Base-by-base conservation (phyloP, 2,888 invertebrate species). In the Tipula lateralis region DNA sequence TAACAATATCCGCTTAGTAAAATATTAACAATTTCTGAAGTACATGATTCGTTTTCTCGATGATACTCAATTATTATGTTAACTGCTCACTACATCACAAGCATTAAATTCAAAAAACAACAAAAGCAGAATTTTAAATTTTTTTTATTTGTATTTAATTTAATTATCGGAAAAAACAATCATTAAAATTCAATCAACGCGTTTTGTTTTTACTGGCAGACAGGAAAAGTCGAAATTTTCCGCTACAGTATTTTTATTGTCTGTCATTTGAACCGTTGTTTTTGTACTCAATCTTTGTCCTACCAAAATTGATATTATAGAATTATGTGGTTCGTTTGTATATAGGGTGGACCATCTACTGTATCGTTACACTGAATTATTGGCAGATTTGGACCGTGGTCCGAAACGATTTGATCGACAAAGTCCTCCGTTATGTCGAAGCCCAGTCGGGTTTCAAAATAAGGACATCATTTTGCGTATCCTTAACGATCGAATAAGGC, bases 161-260 rank as follows among this genome's bases (percentile, higher is more conserved):
- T 66, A 66, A 66, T 66, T 66, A 66, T 9, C 66, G 66, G 12
- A 24, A 24, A 39, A 24, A 66, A 24, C 19, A 66, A 66, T 66
- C 66, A 66, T 66, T 66, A 66, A 66, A 24, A 66, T 66, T 66
- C 66, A 66, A 66, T 66, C 66, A 66, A 66, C 66, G 66, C 66
- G 19, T 24, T 66, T 66, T 66, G 24, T 66, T 66, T 66, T 66
- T 66, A 66, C 12, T 66, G 24, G 9, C 66, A 66, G 24, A 66
- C 66, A 24, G 66, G 66, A 66, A 66, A 24, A 24, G 13, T 24
- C 7, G 24, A 66, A 66, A 66, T 66, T 66, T 66, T 24, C 66
- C 13, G 66, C 66, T 66, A 24, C 24, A 24, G 24, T 1, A 19
- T 24, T 66, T 66, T 66, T 66, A 24, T 24, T 24, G 24, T 9